Percentiles rank a stretch among this genome's conserved stretches.
These are phyloP conservation scores for Caenorhabditis zanzibari DNA, from an alignment of 2,888 invertebrate genomes.

Conservation along the genomic window DNA sequence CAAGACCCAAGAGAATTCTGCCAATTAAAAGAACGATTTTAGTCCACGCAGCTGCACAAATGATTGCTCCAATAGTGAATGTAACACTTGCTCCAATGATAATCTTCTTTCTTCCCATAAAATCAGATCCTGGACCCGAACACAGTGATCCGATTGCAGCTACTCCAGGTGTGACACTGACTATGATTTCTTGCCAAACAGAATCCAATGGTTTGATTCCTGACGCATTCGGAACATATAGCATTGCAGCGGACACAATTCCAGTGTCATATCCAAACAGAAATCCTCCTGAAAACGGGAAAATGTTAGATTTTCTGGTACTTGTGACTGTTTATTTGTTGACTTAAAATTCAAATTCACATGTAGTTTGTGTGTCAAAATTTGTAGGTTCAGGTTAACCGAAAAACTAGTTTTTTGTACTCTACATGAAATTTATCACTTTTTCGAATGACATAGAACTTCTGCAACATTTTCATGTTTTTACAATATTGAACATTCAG, in stretches of 20 bases:
- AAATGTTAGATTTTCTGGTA: neutral
- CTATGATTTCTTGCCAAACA: constrained; percentile 80
- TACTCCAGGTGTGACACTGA: constrained; percentile 76
- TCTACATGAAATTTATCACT: too few species aligned
- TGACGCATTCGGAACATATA: constrained; percentile 72
- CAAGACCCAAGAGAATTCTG: constrained; percentile 73
- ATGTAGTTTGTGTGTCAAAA: constrained; percentile 15
- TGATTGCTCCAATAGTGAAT: constrained; percentile 85
- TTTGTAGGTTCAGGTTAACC: neutral
- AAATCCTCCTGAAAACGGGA: constrained; percentile 67
- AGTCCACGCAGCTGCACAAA: constrained; percentile 79
- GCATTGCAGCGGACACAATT: constrained; percentile 85
- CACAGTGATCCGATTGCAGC: constrained; percentile 75
- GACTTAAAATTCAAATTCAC: constrained; percentile 25
- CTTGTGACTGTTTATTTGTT: too few species aligned
- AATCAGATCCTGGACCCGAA: constrained; percentile 85
- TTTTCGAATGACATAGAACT: neutral
- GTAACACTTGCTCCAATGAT: constrained; percentile 85
- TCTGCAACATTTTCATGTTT: too few species aligned
- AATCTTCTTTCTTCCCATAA: constrained; percentile 85
- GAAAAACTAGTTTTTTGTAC: neutral
- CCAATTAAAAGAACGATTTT: constrained; percentile 74
- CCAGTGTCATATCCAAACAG: constrained; percentile 86
- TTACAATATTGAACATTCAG: too few species aligned
- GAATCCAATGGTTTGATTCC: constrained; percentile 75